Conservation (phyloP, 2,888 invertebrate species). For the Leuctra nigra region DNA sequence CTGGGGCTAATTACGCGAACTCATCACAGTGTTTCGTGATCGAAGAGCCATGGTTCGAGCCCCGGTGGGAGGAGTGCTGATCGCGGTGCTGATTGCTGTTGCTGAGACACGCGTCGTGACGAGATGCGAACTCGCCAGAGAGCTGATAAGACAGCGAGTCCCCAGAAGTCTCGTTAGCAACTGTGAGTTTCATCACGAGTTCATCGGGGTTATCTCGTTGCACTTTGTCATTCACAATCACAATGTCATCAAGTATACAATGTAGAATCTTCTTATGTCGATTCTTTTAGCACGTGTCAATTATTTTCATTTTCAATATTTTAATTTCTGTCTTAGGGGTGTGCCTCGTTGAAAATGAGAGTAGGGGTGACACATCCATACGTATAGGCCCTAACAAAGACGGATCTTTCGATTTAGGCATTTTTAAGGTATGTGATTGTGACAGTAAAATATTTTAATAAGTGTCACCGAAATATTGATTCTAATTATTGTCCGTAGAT, state of each 20-base stretch:
- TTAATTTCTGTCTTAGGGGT: neutral
- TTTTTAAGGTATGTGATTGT: neutral
- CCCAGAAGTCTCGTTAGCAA: conserved; percentile 8
- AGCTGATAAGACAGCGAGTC: conserved; percentile 4
- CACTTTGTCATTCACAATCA: neutral
- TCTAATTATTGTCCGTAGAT: neutral
- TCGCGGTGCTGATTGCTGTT: too few species aligned
- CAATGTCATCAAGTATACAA: neutral
- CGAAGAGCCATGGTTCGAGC: too few species aligned
- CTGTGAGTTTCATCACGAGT: neutral
- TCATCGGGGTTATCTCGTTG: neutral
- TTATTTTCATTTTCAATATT: neutral
- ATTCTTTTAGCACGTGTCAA: neutral
- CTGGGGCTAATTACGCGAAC: too few species aligned
- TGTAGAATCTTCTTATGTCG: too few species aligned
- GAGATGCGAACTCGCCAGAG: conserved; percentile 4
- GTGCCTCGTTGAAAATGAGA: conserved; percentile 4
- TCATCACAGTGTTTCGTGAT: too few species aligned
- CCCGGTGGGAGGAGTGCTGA: too few species aligned
- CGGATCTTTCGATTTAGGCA: conserved; percentile 5
- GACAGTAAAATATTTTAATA: neutral
- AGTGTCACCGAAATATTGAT: neutral
- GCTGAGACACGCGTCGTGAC: neutral
- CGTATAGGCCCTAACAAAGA: neutral
- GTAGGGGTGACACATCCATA: neutral